A percentile compares a stretch with the other conserved stretches of the same genome.
Evolutionary conservation across 35 echinoderm and acorn worm species (phyloP).

Genomic region (Diadema setosum): DNA sequence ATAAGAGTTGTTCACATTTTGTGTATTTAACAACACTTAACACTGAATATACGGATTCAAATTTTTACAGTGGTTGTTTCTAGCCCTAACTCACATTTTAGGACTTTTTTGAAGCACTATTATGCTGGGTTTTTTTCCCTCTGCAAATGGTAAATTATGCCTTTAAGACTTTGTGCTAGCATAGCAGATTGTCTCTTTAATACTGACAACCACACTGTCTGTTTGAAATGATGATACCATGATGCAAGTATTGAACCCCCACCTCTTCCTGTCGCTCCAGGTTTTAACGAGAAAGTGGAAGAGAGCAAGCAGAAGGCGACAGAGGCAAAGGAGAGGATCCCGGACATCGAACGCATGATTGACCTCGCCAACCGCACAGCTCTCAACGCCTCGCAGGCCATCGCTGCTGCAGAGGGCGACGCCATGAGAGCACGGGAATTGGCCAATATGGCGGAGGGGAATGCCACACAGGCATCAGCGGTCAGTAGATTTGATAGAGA

Average conservation of each 20-base stretch:
- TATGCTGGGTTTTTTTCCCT: no score
- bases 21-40: no score
- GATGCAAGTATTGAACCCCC: not conserved
- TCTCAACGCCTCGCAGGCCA: conserved; percentile 50
- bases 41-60: no score
- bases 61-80: no score
- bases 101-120: no score
- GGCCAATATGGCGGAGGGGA: conserved; percentile 61
- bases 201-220: not conserved
- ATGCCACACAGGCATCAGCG: conserved; percentile 71
- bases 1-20: no score
- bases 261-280: not conserved
- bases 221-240: not conserved
- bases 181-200: not conserved
- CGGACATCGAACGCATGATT: conserved; percentile 64
- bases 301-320: conserved; percentile 48
- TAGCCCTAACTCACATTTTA: no score
- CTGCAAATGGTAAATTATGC: no score
- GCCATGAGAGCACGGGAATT: conserved; percentile 68
- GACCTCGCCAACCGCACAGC: conserved; percentile 74
- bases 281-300: conserved; percentile 85
- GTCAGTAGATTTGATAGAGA: no score
- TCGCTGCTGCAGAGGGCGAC: conserved; percentile 73
- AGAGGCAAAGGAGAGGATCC: conserved; percentile 40
- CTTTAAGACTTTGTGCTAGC: no score